Conservation (phyloP, 1,140 invertebrate species). For the Batillaria attramentaria region DNA sequence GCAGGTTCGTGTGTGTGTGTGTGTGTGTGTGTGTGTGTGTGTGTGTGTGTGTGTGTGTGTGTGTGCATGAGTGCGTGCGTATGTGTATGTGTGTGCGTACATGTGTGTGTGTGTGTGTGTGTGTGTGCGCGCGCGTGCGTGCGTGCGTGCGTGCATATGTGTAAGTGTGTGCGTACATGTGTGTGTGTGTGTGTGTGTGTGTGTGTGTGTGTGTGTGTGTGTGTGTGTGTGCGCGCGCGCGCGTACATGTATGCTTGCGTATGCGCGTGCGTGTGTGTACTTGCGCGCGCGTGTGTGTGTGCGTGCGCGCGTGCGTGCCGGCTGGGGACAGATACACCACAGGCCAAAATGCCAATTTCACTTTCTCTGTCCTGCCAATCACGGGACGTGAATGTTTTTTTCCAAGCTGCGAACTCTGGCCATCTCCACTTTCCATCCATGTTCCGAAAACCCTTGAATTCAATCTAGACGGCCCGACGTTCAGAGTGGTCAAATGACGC, state of each 20-base stretch:
- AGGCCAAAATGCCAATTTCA: not conserved
- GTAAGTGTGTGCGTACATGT: not conserved
- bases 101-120: not conserved
- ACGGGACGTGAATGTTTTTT: not conserved
- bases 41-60: not conserved
- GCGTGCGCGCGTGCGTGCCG: not conserved
- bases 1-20: not conserved
- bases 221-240: not conserved
- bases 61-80: not conserved
- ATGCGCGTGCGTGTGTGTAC: not conserved
- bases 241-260: not conserved
- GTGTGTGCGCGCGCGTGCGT: not conserved
- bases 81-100: not conserved
- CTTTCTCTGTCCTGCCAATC: not conserved
- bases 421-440: not conserved
- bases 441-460: no score
- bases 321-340: no score
- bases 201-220: not conserved
- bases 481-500: no score
- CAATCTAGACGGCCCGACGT: no score
- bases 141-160: not conserved
- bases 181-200: slow-evolving; percentile 2
- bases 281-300: not conserved
- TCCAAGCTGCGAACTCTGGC: not conserved
- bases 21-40: not conserved